These are phyloP conservation scores for Luperina nickerlii DNA, from an alignment of 2,888 invertebrate species.

Conservation along the genomic window DNA sequence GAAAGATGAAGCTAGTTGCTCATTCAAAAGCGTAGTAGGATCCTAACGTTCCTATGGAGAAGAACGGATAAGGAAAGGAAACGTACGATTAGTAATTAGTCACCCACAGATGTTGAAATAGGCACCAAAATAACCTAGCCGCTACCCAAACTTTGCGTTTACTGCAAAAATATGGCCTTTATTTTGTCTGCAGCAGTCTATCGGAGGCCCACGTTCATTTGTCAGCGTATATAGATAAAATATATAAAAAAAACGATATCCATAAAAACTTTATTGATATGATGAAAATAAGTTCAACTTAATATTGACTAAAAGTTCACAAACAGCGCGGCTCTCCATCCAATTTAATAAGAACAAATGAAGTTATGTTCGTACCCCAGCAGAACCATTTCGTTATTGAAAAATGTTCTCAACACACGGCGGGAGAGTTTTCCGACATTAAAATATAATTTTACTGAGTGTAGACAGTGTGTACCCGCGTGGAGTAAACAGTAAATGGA, in stretches of 20 bases:
- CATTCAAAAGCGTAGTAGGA: neutral
- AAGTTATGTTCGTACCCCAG: slow-evolving; percentile 50
- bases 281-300: slow-evolving; percentile 38
- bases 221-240: slow-evolving; percentile 3
- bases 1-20: neutral
- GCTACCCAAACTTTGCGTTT: neutral
- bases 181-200: neutral
- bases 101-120: neutral
- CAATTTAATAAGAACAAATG: slow-evolving; percentile 66
- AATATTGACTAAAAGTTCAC: slow-evolving; percentile 38
- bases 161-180: neutral
- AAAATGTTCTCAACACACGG: slow-evolving; percentile 62
- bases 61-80: neutral
- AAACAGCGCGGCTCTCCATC: slow-evolving; percentile 31
- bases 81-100: no score
- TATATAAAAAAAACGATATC: slow-evolving; percentile 21
- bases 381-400: slow-evolving; percentile 65
- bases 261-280: slow-evolving; percentile 33
- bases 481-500: slow-evolving; percentile 32
- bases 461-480: slow-evolving; percentile 18
- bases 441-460: slow-evolving; percentile 56
- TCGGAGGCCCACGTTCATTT: no score
- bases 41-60: neutral
- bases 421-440: slow-evolving; percentile 48
- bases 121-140: neutral